These are phyloP conservation scores for Polydesmus complanatus DNA, from an alignment of 2,888 invertebrate genomes.

Conservation along the genomic window DNA sequence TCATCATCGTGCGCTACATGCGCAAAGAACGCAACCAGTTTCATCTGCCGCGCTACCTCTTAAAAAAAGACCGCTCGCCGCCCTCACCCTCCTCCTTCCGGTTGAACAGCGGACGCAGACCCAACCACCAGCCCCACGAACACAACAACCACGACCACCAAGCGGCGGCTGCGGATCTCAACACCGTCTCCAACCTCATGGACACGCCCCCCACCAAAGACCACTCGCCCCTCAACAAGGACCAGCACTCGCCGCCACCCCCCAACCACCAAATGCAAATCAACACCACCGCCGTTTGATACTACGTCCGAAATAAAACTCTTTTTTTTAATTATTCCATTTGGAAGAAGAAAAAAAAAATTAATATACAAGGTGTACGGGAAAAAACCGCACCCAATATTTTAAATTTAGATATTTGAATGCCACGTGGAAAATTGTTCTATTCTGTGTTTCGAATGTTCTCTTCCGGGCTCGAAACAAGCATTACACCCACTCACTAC, in stretches of 20 bases:
- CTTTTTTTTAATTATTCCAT: no score
- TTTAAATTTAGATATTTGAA: background rate
- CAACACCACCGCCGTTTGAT: background rate
- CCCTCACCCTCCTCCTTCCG: background rate
- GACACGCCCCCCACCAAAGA: background rate
- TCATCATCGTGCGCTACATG: constrained; percentile 15
- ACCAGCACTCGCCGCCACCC: background rate
- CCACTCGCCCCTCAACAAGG: background rate
- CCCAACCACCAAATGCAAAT: background rate
- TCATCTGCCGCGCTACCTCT: background rate
- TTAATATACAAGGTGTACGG: background rate
- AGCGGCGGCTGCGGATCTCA: background rate
- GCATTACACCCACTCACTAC: no score
- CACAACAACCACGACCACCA: constrained; percentile 10
- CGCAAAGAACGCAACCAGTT: constrained; percentile 13
- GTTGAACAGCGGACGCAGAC: background rate
- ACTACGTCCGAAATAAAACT: no score
- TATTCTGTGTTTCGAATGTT: no score
- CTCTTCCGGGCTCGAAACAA: no score
- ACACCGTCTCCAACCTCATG: background rate
- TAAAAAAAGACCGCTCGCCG: background rate
- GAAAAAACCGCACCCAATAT: background rate
- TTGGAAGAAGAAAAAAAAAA: no score
- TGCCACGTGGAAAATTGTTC: no score
- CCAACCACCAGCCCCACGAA: constrained; percentile 3